Conservation (phyloP, 2,113 vertebrate genomes). For the Prietella phreatophila region DNA sequence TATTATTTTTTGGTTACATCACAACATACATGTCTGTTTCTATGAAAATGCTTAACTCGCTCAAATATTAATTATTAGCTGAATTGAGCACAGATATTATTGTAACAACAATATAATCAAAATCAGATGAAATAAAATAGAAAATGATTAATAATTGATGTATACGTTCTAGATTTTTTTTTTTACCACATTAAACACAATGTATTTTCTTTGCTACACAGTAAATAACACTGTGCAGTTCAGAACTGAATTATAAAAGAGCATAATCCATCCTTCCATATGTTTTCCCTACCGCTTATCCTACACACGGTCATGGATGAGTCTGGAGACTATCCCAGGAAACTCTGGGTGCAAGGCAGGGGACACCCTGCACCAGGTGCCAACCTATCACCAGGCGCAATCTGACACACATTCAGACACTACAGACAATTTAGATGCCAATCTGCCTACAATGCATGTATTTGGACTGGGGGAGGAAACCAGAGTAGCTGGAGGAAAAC, state of each 20-base stretch:
- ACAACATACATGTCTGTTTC: conserved; percentile 55
- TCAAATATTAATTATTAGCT: conserved; percentile 64
- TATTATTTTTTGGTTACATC: conserved; percentile 43
- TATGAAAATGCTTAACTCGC: conserved; percentile 49
- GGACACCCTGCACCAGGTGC: too few relatives aligned
- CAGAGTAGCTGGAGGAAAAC: too few relatives aligned
- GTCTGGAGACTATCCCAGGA: too few relatives aligned
- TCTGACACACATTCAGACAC: too few relatives aligned
- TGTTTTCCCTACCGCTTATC: too few relatives aligned
- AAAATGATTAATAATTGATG: conserved; percentile 69
- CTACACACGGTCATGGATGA: too few relatives aligned
- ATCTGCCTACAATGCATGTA: too few relatives aligned
- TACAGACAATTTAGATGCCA: too few relatives aligned
- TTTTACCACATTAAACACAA: conserved; percentile 48
- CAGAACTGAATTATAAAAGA: not conserved
- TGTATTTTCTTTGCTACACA: not conserved
- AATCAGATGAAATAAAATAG: conserved; percentile 64
- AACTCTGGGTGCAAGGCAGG: too few relatives aligned
- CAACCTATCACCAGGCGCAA: too few relatives aligned
- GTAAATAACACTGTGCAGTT: not conserved
- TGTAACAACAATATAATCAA: conserved; percentile 65
- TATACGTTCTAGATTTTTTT: conserved; percentile 57
- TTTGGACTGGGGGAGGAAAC: too few relatives aligned
- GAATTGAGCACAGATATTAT: conserved; percentile 58
- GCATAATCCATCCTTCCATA: too few relatives aligned